Base-by-base conservation (phyloP, 1,140 invertebrate genomes). In the Thaumetopoea pityocampa region DNA sequence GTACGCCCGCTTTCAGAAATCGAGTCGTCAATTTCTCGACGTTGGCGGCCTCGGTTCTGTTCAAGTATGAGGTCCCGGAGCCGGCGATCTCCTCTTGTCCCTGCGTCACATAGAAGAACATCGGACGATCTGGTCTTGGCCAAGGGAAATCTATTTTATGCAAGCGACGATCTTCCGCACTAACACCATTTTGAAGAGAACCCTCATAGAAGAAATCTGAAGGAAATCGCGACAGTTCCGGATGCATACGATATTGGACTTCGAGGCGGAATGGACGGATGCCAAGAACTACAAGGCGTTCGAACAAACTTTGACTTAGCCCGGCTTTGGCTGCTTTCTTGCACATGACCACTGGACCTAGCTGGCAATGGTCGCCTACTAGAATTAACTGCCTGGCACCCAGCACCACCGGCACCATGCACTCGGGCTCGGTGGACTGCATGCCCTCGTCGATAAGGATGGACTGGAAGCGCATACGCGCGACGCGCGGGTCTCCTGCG, bases 121-220 rank as follows among this genome's bases (percentile, higher is more conserved):
- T 99, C 0, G 98, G 98, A 44, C 98, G 93, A 48, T 99, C 97
- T 0, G 91, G 89, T 29, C 95, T 92, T 0, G 98, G 98, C 97
- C 98, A 99, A 0, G 97, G 97, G 68, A 99, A 99, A 68, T 99
- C 98, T 20, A 99, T 91, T 62, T 96, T 96, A 12, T 92, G 86
- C 41, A 98, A 87, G 45, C 92, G 92, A 2, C 98, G 86, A 65
- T 99, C 98, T 72, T 96, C 97, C 6, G 97, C 94, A 60, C 96
- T 97, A 1, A 99, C 98, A 1, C 98, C 98, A 84, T 99, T 99
- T 78, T 99, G 98, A 12, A 99, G 87, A 1, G 95, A 98, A 0
- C 98, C 98, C 78, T 99, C 98, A 74, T 99, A 99, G 76, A 99
- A 99, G 82, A 99, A 99, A 78, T 99, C 99, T 0, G 97, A 99